Evolutionary conservation across 1,140 invertebrate genomes (phyloP).

Genomic region (Dendrolimus kikuchii): DNA sequence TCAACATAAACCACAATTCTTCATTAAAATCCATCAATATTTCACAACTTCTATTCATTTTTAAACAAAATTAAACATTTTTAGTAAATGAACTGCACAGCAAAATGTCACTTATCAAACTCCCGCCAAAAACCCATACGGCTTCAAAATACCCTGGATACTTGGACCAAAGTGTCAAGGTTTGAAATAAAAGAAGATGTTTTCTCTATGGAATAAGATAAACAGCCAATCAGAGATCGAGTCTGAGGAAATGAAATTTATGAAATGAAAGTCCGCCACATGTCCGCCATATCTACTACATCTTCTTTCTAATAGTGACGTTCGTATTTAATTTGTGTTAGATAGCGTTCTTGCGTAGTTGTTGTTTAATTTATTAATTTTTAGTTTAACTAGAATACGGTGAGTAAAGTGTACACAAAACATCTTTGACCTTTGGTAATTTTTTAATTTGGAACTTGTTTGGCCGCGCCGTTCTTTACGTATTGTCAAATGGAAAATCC

Average conservation of each 20-base stretch:
- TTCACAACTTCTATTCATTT: too few relatives aligned
- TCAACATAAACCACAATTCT: too few relatives aligned
- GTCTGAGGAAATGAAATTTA: slow-evolving; percentile 28
- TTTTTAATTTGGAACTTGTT: slow-evolving; percentile 39
- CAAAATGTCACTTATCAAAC: too few relatives aligned
- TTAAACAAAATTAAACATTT: too few relatives aligned
- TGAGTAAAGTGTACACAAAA: slow-evolving; percentile 37
- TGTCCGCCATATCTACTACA: slow-evolving; percentile 68
- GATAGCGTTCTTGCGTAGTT: slow-evolving; percentile 53
- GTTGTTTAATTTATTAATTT: slow-evolving; percentile 60
- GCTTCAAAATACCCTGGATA: too few relatives aligned
- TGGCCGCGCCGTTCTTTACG: slow-evolving; percentile 44
- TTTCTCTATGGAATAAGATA: slow-evolving; percentile 21
- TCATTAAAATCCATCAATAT: too few relatives aligned
- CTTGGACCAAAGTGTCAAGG: too few relatives aligned
- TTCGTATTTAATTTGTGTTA: slow-evolving; percentile 60
- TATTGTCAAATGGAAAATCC: slow-evolving; percentile 56
- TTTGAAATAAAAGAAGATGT: background rate
- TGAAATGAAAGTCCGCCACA: slow-evolving; percentile 64
- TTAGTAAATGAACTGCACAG: too few relatives aligned
- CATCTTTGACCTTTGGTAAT: slow-evolving; percentile 23
- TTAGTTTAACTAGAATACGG: slow-evolving; percentile 49
- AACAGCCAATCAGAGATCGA: slow-evolving; percentile 23
- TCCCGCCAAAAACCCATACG: too few relatives aligned
- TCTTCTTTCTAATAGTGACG: slow-evolving; percentile 62